Percentiles rank a stretch among this genome's conserved stretches.
phyloP scores from a whole-genome alignment of 2,888 invertebrate genomes.

The Cosmorhoe ocellata region DNA sequence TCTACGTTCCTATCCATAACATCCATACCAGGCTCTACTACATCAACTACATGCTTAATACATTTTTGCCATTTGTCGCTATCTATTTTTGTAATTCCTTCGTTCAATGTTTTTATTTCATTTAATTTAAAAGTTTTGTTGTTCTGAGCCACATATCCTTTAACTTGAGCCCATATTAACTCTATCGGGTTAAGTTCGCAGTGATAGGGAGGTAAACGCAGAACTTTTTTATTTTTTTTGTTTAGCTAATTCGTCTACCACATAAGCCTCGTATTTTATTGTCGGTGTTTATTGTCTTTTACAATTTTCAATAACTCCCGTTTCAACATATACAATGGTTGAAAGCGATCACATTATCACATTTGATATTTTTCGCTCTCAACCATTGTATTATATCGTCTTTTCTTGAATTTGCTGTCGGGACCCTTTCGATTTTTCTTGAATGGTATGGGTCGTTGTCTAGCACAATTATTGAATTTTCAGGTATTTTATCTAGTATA shows the following conservation, averaged over 20 bases:
- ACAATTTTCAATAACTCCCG: too few relatives aligned
- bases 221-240: not conserved
- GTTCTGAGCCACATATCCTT: not conserved
- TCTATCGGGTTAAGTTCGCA: not conserved
- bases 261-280: too few relatives aligned
- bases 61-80: not conserved
- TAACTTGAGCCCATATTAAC: slow-evolving; percentile 1
- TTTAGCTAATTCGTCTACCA: too few relatives aligned
- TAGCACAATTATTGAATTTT: too few relatives aligned
- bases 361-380: too few relatives aligned
- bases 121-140: not conserved
- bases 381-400: too few relatives aligned
- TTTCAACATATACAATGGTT: too few relatives aligned
- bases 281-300: too few relatives aligned
- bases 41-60: not conserved
- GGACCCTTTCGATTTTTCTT: too few relatives aligned
- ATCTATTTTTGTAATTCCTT: not conserved
- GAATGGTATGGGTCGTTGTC: not conserved
- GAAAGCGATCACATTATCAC: too few relatives aligned
- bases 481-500: too few relatives aligned
- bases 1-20: not conserved
- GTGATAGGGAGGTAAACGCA: not conserved
- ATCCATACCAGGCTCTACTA: not conserved
- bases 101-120: not conserved
- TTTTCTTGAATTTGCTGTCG: too few relatives aligned